Conservation (phyloP, 1,140 invertebrate species). For the Drosophila tropicalis region DNA sequence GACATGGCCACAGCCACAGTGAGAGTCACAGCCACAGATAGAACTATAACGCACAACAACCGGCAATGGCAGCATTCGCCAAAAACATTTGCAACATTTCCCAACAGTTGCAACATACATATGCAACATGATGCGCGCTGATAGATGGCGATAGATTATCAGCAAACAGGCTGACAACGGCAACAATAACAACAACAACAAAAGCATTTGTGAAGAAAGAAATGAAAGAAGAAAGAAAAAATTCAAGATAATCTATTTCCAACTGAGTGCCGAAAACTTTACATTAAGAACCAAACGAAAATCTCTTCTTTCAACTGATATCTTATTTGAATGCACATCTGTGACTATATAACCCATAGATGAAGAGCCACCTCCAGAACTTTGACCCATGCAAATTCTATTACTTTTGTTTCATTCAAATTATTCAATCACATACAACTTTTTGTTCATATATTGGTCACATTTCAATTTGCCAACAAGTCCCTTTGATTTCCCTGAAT, state of each 20-base stretch:
- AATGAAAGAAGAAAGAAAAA: conserved; percentile 22
- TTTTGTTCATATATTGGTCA: too few relatives aligned
- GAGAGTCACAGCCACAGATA: conserved; percentile 19
- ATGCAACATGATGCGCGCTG: conserved; percentile 74
- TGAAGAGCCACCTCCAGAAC: background rate
- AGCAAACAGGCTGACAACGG: conserved; percentile 31
- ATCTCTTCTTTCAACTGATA: background rate
- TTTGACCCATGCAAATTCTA: too few relatives aligned
- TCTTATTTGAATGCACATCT: background rate
- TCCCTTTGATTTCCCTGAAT: too few relatives aligned
- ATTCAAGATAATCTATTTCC: conserved; percentile 7
- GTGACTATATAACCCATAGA: background rate
- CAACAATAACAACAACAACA: conserved; percentile 26
- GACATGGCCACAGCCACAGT: background rate
- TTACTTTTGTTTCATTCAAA: too few relatives aligned
- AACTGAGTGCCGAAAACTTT: conserved; percentile 1
- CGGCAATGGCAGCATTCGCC: conserved; percentile 20
- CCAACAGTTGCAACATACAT: conserved; percentile 46
- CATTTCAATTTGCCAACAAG: too few relatives aligned
- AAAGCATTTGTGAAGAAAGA: conserved; percentile 25
- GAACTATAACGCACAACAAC: conserved; percentile 67
- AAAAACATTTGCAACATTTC: conserved; percentile 44
- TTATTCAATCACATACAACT: too few relatives aligned
- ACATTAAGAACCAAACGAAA: background rate
- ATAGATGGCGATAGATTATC: conserved; percentile 79